These are phyloP conservation scores for Megalurothrips usitatus DNA, from an alignment of 2,888 invertebrate species.

Conservation along the genomic window DNA sequence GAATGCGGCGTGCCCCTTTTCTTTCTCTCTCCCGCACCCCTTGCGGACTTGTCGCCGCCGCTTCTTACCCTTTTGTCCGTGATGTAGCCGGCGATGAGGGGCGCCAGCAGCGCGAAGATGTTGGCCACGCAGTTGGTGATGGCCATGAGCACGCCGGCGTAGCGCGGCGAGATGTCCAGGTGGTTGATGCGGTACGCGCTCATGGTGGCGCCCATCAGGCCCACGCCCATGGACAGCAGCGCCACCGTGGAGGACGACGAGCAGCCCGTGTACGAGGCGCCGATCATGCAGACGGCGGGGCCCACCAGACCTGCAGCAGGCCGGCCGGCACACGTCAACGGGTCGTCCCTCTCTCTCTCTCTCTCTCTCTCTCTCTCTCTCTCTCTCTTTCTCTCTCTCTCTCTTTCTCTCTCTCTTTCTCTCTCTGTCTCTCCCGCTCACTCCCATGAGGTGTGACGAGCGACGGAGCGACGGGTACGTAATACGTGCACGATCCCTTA, in stretches of 20 bases:
- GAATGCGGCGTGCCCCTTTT: too few relatives aligned
- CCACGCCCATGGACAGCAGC: constrained; percentile 75
- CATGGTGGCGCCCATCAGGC: constrained; percentile 84
- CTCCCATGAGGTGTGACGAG: too few relatives aligned
- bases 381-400: too few relatives aligned
- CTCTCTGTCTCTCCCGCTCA: too few relatives aligned
- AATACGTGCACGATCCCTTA: too few relatives aligned
- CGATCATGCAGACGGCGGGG: constrained; percentile 72
- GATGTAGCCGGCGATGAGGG: constrained; percentile 76
- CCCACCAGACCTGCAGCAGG: constrained; percentile 70
- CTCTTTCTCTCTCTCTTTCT: too few relatives aligned
- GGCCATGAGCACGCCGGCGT: constrained; percentile 85
- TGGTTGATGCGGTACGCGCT: constrained; percentile 83
- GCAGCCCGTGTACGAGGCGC: constrained; percentile 82
- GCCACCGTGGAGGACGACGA: constrained; percentile 70
- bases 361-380: too few relatives aligned
- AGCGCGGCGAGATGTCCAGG: constrained; percentile 82
- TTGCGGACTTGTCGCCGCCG: too few relatives aligned
- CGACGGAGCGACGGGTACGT: too few relatives aligned
- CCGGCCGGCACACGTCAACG: too few relatives aligned
- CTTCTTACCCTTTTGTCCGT: constrained; percentile 65
- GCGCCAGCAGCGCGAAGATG: constrained; percentile 78
- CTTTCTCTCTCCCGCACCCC: too few relatives aligned
- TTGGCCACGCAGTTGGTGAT: constrained; percentile 87
- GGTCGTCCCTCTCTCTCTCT: too few relatives aligned